Base-by-base conservation (phyloP, 92 coral and sea anemone genomes). In the Porites divaricata region DNA sequence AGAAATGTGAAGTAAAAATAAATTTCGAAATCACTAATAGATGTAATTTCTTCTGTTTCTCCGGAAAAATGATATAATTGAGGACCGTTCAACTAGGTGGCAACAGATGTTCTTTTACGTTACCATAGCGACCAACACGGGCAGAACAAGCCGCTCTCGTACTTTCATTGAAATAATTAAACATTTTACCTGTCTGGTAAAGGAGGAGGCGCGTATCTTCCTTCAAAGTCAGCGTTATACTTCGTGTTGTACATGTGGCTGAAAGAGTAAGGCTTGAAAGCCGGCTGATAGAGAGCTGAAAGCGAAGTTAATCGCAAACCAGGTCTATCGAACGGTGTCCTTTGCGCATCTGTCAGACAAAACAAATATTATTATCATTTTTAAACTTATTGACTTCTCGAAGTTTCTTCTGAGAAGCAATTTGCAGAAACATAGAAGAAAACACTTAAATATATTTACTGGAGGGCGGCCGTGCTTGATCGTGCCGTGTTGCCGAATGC, bases 241-340 rank as follows among this genome's bases (percentile, higher is more conserved):
- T 97, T 95, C 20, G 98, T 97, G 81, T 81, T 88, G 74, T 97
- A 97, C 99, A 97, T 97, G 70, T 97, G 95, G 22, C 96, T 92
- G 75, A 97, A 97, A 57, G 96, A 93, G 81, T 93, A 97, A 3
- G 99, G 99, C 72, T 97, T 97, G 67, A 95, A 97, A 35, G 96
- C 90, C 2, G 99, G 98, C 68, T 93, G 90, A 81, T 97, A 97
- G 1, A 97, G 88, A 0, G 99, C 98, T 4, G 98, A 95, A 21
- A 97, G 86, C 8, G 98, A 93, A 19, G 98, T 93, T 8, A 93
- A 74, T 16, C 81, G 63, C 58, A 72, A 14, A 41, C 86, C 86
- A 23, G 86, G 79, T 25, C 28, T 49, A 48, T 56, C 85, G 20
- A 49, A 11, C 25, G 58, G 76, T 14, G 76, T 26, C 54, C 75